Evolutionary conservation across 1,140 invertebrate species (phyloP).

Genomic region (Hypothenemus hampei): DNA sequence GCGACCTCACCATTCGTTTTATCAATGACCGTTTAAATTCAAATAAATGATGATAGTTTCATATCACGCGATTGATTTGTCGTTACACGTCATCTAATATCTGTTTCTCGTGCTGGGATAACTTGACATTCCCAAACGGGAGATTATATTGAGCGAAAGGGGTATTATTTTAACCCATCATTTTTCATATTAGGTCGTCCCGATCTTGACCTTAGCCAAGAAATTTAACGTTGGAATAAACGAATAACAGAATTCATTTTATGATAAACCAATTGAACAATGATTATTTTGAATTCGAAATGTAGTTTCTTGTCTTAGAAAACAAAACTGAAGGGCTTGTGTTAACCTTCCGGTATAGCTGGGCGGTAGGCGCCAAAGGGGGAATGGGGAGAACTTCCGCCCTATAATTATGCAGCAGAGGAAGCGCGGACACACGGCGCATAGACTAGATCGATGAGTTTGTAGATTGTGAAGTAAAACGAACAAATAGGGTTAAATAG

Average conservation of each 20-base stretch:
- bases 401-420: constrained; percentile 25
- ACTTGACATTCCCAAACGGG: constrained; percentile 12
- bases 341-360: constrained; percentile 22
- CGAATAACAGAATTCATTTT: neutral
- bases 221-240: too few relatives aligned
- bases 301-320: constrained; percentile 25
- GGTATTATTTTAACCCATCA: constrained; percentile 13
- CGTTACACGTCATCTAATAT: constrained; percentile 21
- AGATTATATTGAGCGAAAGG: constrained; percentile 7
- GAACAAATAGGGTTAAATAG: too few relatives aligned
- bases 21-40: constrained; percentile 19
- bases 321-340: constrained; percentile 23
- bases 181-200: neutral
- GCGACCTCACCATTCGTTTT: neutral
- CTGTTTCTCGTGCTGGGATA: constrained; percentile 23
- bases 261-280: neutral
- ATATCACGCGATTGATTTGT: constrained; percentile 28
- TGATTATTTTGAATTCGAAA: too few relatives aligned
- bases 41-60: constrained; percentile 19
- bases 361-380: constrained; percentile 8
- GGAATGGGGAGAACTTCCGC: constrained; percentile 15
- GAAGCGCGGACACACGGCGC: constrained; percentile 24
- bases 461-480: constrained; percentile 3
- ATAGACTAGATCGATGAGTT: constrained; percentile 24
- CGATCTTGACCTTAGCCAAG: constrained; percentile 12